Conservation (phyloP, 2,113 vertebrate genomes). For the Promerops cafer region DNA sequence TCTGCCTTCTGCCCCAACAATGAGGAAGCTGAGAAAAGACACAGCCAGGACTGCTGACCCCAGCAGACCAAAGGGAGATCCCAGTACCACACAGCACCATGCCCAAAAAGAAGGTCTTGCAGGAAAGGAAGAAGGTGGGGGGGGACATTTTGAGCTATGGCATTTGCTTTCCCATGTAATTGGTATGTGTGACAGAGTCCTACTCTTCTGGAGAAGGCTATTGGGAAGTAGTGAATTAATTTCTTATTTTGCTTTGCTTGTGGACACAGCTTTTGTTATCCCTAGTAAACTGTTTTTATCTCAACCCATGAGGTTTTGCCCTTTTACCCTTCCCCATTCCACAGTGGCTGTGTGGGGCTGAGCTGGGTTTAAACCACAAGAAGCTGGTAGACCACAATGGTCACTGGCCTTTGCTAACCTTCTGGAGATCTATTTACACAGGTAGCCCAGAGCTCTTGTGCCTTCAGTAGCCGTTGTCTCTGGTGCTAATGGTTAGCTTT, state of each 20-base stretch:
- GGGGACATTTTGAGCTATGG: rapidly evolving
- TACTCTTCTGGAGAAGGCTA: not conserved
- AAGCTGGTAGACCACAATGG: not conserved
- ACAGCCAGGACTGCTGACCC: not conserved
- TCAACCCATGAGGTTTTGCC: not conserved
- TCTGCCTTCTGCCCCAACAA: not conserved
- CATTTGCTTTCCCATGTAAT: not conserved
- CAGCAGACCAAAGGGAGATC: not conserved
- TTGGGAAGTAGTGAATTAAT: not conserved
- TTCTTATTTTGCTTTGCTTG: not conserved
- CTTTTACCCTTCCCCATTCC: not conserved
- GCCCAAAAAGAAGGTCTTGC: not conserved
- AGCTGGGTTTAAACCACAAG: not conserved
- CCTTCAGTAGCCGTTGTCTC: not conserved
- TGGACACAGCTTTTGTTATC: not conserved
- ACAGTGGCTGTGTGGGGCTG: not conserved
- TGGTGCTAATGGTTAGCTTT: slow-evolving; percentile 12
- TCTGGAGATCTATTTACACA: not conserved
- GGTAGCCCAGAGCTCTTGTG: not conserved
- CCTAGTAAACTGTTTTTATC: not conserved
- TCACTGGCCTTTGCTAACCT: not conserved
- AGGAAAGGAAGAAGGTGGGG: not conserved
- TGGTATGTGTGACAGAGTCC: not conserved
- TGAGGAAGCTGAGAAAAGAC: not conserved
- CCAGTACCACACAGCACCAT: no score